Conservation (phyloP, 2,113 vertebrate genomes). For the Nothoprocta perdicaria region DNA sequence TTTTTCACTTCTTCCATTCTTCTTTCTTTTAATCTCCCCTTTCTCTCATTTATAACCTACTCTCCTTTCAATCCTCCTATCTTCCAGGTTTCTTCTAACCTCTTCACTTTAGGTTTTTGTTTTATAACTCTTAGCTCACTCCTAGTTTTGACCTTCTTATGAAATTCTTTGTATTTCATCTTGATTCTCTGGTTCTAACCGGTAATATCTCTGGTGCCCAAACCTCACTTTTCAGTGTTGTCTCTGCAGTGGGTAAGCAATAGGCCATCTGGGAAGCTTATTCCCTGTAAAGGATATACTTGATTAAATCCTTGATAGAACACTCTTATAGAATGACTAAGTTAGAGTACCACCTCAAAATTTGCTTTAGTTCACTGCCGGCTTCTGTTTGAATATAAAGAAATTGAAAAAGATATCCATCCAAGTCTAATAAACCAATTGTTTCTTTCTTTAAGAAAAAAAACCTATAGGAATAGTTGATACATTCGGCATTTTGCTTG, state of each 20-base stretch:
- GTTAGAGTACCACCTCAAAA: constrained; percentile 40
- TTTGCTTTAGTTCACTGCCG: constrained; percentile 21
- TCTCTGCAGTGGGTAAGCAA: not conserved
- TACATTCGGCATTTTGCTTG: constrained; percentile 38
- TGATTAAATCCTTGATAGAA: constrained; percentile 19
- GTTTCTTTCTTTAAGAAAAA: constrained; percentile 3
- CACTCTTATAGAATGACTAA: constrained; percentile 17
- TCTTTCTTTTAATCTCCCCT: not conserved
- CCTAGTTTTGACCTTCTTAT: not conserved
- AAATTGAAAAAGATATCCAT: constrained; percentile 13
- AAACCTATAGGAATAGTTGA: not conserved
- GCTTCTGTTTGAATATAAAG: constrained; percentile 24
- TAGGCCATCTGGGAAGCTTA: constrained; percentile 7
- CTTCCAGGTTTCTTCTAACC: not conserved
- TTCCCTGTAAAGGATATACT: not conserved
- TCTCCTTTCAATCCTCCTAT: not conserved
- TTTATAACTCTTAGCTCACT: not conserved
- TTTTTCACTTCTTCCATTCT: not conserved
- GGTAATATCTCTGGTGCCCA: not conserved
- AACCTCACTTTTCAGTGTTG: not conserved
- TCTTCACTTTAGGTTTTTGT: not conserved
- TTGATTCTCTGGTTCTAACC: not conserved
- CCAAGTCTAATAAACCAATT: not conserved
- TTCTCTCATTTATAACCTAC: not conserved
- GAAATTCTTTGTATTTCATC: not conserved